Conservation (phyloP, 2,797 vertebrate genomes). For the Manis javanica region DNA sequence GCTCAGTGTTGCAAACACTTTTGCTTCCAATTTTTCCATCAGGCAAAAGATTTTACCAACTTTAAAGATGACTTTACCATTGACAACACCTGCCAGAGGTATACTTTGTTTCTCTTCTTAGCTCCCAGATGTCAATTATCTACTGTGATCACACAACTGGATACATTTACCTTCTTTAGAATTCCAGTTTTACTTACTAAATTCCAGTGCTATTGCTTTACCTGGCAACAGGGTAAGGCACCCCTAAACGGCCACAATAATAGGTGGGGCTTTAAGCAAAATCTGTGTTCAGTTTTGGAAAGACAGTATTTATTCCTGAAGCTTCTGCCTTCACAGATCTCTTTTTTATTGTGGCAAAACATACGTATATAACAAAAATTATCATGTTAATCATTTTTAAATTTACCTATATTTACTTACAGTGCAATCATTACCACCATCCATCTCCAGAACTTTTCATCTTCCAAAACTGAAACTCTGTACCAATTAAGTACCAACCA, state of each 20-base stretch:
- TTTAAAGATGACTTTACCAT: neutral
- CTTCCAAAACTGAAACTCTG: neutral
- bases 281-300: neutral
- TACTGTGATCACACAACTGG: neutral
- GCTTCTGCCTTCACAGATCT: neutral
- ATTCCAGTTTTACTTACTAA: neutral
- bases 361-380: neutral
- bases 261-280: neutral
- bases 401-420: neutral
- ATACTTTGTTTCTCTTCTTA: neutral
- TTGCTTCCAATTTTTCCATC: neutral
- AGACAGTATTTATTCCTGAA: neutral
- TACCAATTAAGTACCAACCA: neutral
- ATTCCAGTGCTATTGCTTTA: neutral
- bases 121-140: neutral
- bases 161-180: neutral
- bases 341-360: conserved; percentile 8
- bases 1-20: neutral
- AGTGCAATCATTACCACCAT: neutral
- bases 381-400: neutral
- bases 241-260: neutral
- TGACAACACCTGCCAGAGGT: neutral
- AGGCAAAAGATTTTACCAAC: too few relatives aligned
- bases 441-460: neutral
- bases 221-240: neutral